Percentiles rank a stretch among this genome's conserved stretches.
These are phyloP conservation scores for Takifugu flavidus DNA, from an alignment of 2,113 vertebrate species.

Conservation along the genomic window DNA sequence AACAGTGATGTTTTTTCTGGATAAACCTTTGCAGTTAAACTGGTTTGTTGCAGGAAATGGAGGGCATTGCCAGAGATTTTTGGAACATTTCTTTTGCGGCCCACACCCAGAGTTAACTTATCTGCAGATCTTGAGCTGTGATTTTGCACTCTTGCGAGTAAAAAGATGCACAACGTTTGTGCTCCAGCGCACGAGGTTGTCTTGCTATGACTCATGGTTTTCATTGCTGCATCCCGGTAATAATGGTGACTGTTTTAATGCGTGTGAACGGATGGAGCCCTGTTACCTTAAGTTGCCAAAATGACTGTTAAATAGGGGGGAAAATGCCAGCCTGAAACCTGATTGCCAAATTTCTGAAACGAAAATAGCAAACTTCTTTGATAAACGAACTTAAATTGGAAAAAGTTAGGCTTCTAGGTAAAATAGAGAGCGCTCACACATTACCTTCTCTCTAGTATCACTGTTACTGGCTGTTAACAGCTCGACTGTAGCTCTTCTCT, in stretches of 20 bases:
- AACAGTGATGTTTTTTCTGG: background rate
- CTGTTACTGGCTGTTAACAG: too few species aligned
- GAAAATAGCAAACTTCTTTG: too few species aligned
- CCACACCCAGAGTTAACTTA: background rate
- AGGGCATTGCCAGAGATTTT: background rate
- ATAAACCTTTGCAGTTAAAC: background rate
- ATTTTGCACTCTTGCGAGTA: background rate
- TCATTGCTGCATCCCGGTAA: background rate
- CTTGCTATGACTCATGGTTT: constrained; percentile 11
- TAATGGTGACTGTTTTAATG: background rate
- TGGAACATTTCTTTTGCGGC: too few species aligned
- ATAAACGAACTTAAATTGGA: too few species aligned
- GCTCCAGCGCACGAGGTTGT: background rate
- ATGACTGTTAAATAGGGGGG: constrained; percentile 15
- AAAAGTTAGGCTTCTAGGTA: too few species aligned
- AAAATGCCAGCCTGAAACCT: background rate
- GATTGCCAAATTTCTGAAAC: background rate
- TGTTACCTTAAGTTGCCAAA: background rate
- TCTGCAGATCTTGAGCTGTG: background rate
- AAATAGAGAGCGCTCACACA: too few species aligned
- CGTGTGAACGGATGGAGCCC: constrained; percentile 43
- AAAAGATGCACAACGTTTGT: background rate
- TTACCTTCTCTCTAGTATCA: too few species aligned
- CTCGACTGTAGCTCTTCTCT: too few species aligned
- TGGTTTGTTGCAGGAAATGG: background rate